Conservation (phyloP, 2,113 vertebrate species). For the Pelecanoides urinatrix region DNA sequence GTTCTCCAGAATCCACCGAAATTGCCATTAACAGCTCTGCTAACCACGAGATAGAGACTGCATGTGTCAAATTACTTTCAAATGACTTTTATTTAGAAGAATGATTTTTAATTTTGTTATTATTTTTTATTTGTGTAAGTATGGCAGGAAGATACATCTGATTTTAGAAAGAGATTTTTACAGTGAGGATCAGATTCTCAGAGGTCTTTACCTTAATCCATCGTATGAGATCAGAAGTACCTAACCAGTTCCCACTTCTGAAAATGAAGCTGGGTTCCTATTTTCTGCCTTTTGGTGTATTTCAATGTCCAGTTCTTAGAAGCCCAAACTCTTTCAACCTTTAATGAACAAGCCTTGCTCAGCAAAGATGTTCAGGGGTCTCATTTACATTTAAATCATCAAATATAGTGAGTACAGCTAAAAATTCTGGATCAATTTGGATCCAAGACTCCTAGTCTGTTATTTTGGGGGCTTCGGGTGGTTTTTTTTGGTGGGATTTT, state of each 20-base stretch:
- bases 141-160: neutral
- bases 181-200: neutral
- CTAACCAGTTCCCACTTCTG: neutral
- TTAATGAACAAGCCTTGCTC: neutral
- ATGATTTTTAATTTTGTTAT: neutral
- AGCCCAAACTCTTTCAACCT: neutral
- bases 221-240: neutral
- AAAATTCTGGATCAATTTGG: neutral
- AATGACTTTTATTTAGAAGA: neutral
- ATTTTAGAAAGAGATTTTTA: neutral
- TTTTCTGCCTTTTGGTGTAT: neutral
- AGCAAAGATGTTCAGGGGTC: neutral
- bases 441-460: neutral
- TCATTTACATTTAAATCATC: neutral
- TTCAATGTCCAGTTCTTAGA: neutral
- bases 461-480: neutral
- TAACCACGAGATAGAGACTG: neutral
- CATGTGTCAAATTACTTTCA: neutral
- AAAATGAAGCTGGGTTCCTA: neutral
- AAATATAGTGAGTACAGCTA: neutral
- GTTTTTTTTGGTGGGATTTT: accelerated
- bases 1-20: neutral
- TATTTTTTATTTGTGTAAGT: neutral
- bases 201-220: neutral
- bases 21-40: neutral